Conservation (phyloP, 2,113 vertebrate genomes). For the Catharus minimus region DNA sequence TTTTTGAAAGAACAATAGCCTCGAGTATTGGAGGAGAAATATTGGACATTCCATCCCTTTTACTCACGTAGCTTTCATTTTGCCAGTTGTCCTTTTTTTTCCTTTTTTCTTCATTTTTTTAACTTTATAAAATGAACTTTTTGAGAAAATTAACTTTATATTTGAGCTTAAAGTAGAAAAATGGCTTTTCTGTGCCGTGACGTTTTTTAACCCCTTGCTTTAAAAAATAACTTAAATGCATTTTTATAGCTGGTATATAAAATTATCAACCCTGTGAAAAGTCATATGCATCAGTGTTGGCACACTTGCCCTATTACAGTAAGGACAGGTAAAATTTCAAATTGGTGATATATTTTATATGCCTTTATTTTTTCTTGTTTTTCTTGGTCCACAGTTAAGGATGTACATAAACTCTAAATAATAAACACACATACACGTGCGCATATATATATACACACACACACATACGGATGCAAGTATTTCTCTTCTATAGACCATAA, state of each 20-base stretch:
- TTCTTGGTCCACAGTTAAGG: neutral
- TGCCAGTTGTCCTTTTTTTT: conserved; percentile 21
- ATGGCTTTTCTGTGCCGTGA: neutral
- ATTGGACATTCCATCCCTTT: conserved; percentile 69
- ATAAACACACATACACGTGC: neutral
- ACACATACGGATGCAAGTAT: neutral
- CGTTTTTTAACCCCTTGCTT: conserved; percentile 8
- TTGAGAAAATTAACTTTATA: conserved; percentile 25
- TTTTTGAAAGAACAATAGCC: conserved; percentile 69
- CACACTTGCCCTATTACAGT: neutral
- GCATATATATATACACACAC: neutral
- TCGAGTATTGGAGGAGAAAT: conserved; percentile 63
- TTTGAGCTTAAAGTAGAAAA: conserved; percentile 25
- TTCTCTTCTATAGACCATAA: conserved; percentile 26
- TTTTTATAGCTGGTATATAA: neutral
- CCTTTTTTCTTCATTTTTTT: neutral
- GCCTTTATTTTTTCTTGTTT: neutral
- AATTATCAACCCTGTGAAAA: conserved; percentile 18
- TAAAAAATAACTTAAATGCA: neutral
- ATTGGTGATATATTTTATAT: fast-evolving
- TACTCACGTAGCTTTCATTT: conserved; percentile 66
- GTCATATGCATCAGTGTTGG: neutral
- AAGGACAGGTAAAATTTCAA: neutral
- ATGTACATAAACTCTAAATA: neutral
- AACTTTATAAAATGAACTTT: conserved; percentile 19